Evolutionary conservation across 1,140 invertebrate genomes (phyloP).

Genomic region (Doryteuthis pealeii): DNA sequence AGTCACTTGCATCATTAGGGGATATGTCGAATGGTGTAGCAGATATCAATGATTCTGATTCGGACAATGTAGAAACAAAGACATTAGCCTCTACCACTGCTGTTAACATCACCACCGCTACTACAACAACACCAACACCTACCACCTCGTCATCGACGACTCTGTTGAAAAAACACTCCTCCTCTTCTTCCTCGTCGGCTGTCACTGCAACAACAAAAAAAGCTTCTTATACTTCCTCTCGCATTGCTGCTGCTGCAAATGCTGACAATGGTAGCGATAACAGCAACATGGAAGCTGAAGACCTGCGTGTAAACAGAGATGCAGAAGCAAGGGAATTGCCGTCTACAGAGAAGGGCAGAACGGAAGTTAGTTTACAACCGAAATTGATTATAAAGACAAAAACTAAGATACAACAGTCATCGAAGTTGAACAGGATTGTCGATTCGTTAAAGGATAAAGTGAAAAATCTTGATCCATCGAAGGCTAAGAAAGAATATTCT

Average conservation of each 20-base stretch:
- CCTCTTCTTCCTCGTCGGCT: no score
- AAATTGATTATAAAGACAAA: conserved; percentile 35
- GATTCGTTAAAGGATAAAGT: conserved; percentile 50
- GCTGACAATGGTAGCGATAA: neutral
- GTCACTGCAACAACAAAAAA: no score
- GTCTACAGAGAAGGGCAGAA: neutral
- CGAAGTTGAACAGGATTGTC: conserved; percentile 47
- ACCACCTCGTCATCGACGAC: no score
- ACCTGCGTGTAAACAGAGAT: neutral
- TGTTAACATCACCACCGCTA: neutral
- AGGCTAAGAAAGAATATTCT: neutral
- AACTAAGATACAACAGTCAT: conserved; percentile 50
- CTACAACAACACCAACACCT: neutral
- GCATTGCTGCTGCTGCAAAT: neutral
- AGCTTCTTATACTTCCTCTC: no score
- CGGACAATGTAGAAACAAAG: neutral
- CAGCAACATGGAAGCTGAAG: neutral
- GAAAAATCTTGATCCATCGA: conserved; percentile 25
- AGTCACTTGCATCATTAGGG: conserved; percentile 38
- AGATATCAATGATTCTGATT: neutral
- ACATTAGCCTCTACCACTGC: neutral
- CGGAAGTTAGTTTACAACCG: neutral
- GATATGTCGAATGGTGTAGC: conserved; percentile 34
- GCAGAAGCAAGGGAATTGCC: neutral
- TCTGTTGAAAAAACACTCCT: no score